These are phyloP conservation scores for Dexiosoma caninum DNA, from an alignment of 2,888 invertebrate species.

Conservation along the genomic window DNA sequence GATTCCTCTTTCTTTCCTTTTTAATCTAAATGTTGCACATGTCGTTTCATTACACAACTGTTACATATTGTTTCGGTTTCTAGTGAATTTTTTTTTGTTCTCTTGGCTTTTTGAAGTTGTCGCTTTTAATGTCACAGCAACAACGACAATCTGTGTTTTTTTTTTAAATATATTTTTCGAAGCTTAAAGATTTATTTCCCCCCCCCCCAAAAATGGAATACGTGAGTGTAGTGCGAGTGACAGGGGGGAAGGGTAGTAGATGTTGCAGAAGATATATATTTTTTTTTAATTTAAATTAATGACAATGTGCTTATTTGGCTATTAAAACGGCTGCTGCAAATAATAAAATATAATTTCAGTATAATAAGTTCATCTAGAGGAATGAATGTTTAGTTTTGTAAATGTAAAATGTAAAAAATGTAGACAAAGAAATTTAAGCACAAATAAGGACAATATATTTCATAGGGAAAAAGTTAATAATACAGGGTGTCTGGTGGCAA, in stretches of 20 bases:
- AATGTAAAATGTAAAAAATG: too few relatives aligned
- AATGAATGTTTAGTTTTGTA: too few relatives aligned
- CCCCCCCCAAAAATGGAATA: neutral
- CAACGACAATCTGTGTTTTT: conserved; percentile 30
- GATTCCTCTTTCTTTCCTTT: conserved; percentile 14
- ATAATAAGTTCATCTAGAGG: too few relatives aligned
- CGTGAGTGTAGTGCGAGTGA: neutral
- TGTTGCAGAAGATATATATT: neutral
- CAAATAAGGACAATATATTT: too few relatives aligned
- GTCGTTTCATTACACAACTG: conserved; percentile 43
- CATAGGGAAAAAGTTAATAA: too few relatives aligned
- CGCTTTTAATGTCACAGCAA: conserved; percentile 7
- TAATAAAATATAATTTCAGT: neutral
- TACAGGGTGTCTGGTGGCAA: too few relatives aligned
- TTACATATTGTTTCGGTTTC: neutral
- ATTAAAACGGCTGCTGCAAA: neutral
- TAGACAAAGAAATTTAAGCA: too few relatives aligned
- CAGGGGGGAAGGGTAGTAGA: neutral
- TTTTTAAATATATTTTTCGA: conserved; percentile 3
- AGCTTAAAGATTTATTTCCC: conserved; percentile 20
- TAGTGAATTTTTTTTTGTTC: neutral
- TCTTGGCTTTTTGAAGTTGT: neutral
- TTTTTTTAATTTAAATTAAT: neutral
- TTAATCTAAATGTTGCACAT: conserved; percentile 47
- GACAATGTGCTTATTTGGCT: neutral